phyloP scores from a whole-genome alignment of 2,113 vertebrate genomes.

The Monarcha castaneiventris region DNA sequence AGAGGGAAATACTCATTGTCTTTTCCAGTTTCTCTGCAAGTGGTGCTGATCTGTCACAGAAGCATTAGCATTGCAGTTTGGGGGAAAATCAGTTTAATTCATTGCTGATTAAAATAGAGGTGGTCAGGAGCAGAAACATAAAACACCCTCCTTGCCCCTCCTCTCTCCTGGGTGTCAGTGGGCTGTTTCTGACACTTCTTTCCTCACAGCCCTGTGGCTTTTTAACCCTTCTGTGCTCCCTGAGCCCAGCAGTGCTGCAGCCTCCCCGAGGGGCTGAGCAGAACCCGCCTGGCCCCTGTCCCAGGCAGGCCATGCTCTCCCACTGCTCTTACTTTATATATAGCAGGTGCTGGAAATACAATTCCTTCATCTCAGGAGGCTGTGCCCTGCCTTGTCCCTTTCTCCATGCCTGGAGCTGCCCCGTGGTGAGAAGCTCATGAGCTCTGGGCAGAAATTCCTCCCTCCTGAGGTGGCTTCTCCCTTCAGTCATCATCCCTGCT shows the following conservation, averaged over 20 bases:
- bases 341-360: not conserved
- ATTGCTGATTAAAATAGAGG: not conserved
- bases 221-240: not conserved
- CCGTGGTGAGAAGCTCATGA: fast-evolving
- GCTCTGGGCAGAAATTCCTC: not conserved
- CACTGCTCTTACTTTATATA: not conserved
- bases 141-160: not conserved
- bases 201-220: not conserved
- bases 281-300: not conserved
- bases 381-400: not conserved
- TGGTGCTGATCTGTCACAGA: not conserved
- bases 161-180: not conserved
- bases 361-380: not conserved
- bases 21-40: not conserved
- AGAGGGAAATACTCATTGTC: not conserved
- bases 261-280: too few relatives aligned
- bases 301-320: too few relatives aligned
- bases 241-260: too few relatives aligned
- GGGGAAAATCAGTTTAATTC: not conserved
- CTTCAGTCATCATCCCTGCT: not conserved
- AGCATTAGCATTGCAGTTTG: not conserved
- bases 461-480: not conserved
- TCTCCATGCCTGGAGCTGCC: not conserved
- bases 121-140: not conserved
- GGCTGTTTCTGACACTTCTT: not conserved